Base-by-base conservation (phyloP, 2,888 invertebrate genomes). In the Sepiola atlantica region DNA sequence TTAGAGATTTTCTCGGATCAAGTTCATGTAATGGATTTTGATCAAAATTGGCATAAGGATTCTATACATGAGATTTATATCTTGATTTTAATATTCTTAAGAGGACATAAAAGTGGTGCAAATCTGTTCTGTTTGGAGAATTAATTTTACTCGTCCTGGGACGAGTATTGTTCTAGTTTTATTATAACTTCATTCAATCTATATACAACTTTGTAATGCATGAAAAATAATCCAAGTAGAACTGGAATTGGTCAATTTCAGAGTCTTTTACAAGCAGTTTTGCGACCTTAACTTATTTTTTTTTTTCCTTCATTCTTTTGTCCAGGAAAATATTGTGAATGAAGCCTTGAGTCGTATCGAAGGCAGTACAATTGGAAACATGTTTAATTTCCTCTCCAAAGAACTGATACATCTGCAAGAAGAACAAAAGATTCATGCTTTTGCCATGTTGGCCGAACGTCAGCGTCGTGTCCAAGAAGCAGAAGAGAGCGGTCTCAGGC, bases 371-470 rank as follows among this genome's bases (percentile, higher is more conserved):
- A 98, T 98, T 21, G 98, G 98, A 0, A 98, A 98, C 20, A 98
- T 98, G 55, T 97, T 99, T 95, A 98, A 98, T 96, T 98, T 98
- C 97, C 97, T 99, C 32, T 98, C 98, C 97, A 98, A 99, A 97
- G 99, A 99, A 97, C 97, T 99, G 95, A 97, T 98, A 24, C 98
- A 98, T 24, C 97, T 99, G 1, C 98, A 98, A 95, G 98, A 98
- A 95, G 98, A 99, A 97, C 98, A 98, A 16, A 98, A 98, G 94
- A 98, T 98, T 28, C 98, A 99, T 96, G 98, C 98, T 0, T 98
- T 98, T 96, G 98, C 98, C 55, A 97, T 99, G 95, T 97, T 99
- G 90, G 98, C 98, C 0, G 98, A 98, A 96, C 98, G 98, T 57
- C 98, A 98, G 96, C 98, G 98, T 95, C 97, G 98, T 95, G 98